Percentiles rank a stretch among this genome's conserved stretches.
phyloP scores from a whole-genome alignment of 2,113 vertebrate genomes.

The Otolemur garnettii region DNA sequence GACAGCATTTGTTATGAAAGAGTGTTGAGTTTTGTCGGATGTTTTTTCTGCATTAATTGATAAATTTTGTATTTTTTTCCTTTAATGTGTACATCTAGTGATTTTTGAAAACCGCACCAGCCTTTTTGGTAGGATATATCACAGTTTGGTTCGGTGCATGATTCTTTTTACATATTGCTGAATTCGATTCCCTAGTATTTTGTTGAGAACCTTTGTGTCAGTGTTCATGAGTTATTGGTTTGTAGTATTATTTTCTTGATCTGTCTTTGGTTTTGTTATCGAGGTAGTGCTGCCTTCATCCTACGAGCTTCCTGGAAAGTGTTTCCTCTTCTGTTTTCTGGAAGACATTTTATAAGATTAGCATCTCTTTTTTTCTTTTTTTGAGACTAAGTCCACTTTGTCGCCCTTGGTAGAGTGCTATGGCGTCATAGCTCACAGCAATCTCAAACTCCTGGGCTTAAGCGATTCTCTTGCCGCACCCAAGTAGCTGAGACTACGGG shows the following conservation, averaged over 20 bases:
- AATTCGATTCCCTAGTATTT: not conserved
- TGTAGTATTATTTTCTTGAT: conserved; percentile 22
- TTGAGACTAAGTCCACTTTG: too few species aligned
- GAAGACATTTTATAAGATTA: not conserved
- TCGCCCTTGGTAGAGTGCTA: too few species aligned
- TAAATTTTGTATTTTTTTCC: not conserved
- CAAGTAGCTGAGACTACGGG: too few species aligned
- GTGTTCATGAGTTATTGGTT: not conserved
- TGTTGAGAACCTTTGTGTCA: not conserved
- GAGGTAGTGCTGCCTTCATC: not conserved
- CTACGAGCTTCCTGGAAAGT: not conserved
- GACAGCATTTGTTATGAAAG: not conserved
- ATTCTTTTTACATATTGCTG: not conserved
- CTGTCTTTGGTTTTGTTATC: not conserved
- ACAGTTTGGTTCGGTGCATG: not conserved
- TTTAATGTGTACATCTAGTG: not conserved
- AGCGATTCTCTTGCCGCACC: too few species aligned
- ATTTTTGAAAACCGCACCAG: conserved; percentile 36
- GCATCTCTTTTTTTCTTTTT: not conserved
- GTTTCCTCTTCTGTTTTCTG: not conserved
- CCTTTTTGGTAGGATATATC: conserved; percentile 16
- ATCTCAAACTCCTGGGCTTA: too few species aligned
- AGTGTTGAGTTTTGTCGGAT: conserved; percentile 11
- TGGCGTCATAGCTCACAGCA: too few species aligned
- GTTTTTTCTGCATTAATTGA: not conserved